phyloP scores from a whole-genome alignment of 2,113 vertebrate genomes.

The Protobothrops flavoviridis region DNA sequence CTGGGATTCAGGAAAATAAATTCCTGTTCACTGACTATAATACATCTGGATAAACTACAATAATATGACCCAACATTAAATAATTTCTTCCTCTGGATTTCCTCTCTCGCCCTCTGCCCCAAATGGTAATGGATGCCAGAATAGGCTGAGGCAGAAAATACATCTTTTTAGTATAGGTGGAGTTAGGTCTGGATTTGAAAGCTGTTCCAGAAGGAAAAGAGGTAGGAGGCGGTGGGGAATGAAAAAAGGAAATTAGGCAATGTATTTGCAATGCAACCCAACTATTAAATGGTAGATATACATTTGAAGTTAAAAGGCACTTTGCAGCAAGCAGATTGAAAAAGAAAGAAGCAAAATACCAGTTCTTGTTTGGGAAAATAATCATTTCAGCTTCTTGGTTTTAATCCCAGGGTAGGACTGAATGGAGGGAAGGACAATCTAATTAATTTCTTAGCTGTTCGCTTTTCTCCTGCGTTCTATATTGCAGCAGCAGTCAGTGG shows the following conservation, averaged over 20 bases:
- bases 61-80: slow-evolving; percentile 73
- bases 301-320: slow-evolving; percentile 29
- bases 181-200: slow-evolving; percentile 29
- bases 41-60: slow-evolving; percentile 70
- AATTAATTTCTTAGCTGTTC: background rate
- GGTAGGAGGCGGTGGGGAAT: too few species aligned
- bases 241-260: slow-evolving; percentile 65
- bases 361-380: slow-evolving; percentile 43
- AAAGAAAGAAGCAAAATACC: slow-evolving; percentile 32
- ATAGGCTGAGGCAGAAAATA: slow-evolving; percentile 55
- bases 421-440: slow-evolving; percentile 17
- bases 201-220: slow-evolving; percentile 59
- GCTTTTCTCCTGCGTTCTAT: slow-evolving; percentile 19
- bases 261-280: slow-evolving; percentile 54
- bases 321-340: slow-evolving; percentile 11
- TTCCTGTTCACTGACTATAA: slow-evolving; percentile 71
- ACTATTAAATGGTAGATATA: slow-evolving; percentile 43
- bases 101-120: slow-evolving; percentile 61
- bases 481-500: slow-evolving; percentile 17
- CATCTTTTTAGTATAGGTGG: slow-evolving; percentile 57
- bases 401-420: slow-evolving; percentile 33
- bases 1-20: slow-evolving; percentile 70
- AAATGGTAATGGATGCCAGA: slow-evolving; percentile 68
- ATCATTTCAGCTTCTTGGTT: slow-evolving; percentile 45
- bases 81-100: slow-evolving; percentile 75